phyloP scores from a whole-genome alignment of 2,888 invertebrate species.

The Lycocerus yunnanus region DNA sequence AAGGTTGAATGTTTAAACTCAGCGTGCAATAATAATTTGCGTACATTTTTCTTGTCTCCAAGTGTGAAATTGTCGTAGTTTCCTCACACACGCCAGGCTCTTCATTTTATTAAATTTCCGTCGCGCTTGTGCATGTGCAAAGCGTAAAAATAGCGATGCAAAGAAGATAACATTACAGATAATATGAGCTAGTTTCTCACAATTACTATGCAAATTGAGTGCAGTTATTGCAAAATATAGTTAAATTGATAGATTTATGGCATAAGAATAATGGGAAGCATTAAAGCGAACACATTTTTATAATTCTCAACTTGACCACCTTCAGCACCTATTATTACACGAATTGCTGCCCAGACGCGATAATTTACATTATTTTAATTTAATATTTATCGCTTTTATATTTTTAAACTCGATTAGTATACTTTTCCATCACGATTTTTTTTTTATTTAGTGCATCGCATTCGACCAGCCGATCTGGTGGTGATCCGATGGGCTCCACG shows the following conservation, averaged over 20 bases:
- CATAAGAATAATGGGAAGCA: constrained; percentile 25
- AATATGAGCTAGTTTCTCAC: constrained; percentile 36
- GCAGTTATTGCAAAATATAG: constrained; percentile 40
- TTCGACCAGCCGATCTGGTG: constrained; percentile 51
- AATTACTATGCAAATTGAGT: constrained; percentile 41
- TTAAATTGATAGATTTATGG: constrained; percentile 37
- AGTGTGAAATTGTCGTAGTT: constrained; percentile 34
- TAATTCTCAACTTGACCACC: constrained; percentile 14
- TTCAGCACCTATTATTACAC: constrained; percentile 29
- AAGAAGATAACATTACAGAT: constrained; percentile 33
- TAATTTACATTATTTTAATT: background rate
- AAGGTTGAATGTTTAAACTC: constrained; percentile 8
- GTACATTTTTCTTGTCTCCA: constrained; percentile 28
- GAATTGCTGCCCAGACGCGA: constrained; percentile 4
- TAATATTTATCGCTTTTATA: background rate
- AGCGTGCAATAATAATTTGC: constrained; percentile 33
- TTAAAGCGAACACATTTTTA: constrained; percentile 17
- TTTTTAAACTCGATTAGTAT: background rate
- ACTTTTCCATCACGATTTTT: background rate
- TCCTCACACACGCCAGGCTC: constrained; percentile 30
- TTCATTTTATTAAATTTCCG: constrained; percentile 9
- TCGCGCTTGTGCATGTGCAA: constrained; percentile 13
- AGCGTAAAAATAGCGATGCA: constrained; percentile 19
- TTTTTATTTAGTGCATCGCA: constrained; percentile 51
- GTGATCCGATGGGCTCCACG: constrained; percentile 59